phyloP scores from a whole-genome alignment of 2,113 vertebrate genomes.

The Triplophysa siluroides region DNA sequence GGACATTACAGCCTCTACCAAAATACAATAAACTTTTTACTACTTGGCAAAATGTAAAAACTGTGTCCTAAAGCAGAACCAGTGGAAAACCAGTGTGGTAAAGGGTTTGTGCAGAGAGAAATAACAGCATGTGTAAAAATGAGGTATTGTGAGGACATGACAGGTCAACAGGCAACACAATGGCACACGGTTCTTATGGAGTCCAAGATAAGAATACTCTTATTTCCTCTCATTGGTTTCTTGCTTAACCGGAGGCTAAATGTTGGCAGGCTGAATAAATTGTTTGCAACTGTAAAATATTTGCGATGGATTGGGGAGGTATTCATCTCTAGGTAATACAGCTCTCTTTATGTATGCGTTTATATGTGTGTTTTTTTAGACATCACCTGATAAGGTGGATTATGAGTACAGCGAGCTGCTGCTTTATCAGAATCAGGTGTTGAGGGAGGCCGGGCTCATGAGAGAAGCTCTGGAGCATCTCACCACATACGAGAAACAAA shows the following conservation, averaged over 20 bases:
- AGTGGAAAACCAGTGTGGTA: not conserved
- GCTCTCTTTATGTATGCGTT: not conserved
- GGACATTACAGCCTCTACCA: too few species aligned
- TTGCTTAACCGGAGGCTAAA: conserved; percentile 26
- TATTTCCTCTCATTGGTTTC: conserved; percentile 49
- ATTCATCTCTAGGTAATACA: not conserved
- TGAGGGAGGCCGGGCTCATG: conserved; percentile 90
- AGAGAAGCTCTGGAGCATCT: conserved; percentile 97
- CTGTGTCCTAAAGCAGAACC: not conserved
- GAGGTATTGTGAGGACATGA: conserved; percentile 2
- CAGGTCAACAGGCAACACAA: conserved; percentile 23
- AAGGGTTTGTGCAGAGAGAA: not conserved
- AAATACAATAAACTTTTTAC: too few species aligned
- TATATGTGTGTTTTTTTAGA: conserved; percentile 68
- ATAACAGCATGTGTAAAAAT: not conserved
- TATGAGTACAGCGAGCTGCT: conserved; percentile 98
- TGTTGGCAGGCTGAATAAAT: conserved; percentile 13
- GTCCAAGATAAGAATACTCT: not conserved
- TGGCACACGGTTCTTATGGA: not conserved
- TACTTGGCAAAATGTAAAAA: too few species aligned
- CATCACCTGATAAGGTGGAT: conserved; percentile 97
- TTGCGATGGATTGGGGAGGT: not conserved
- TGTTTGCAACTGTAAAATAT: not conserved
- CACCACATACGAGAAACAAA: conserved; percentile 93
- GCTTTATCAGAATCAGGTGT: conserved; percentile 96